A percentile compares a stretch with the other conserved stretches of the same genome.
Conservation (phyloP, 2,888 invertebrate species). For the Synanthedon tipuliformis region DNA sequence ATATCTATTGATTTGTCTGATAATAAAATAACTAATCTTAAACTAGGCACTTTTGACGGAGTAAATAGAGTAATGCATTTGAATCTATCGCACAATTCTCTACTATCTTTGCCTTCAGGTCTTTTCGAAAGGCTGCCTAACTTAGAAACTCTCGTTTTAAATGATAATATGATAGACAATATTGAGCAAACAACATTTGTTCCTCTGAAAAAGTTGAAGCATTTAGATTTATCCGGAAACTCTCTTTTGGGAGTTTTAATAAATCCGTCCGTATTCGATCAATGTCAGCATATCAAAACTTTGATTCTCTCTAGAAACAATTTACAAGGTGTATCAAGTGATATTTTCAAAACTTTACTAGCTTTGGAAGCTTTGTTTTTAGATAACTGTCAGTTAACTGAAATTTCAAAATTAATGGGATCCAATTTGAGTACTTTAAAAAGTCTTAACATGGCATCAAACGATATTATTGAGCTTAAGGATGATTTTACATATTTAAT, state of each 20-base stretch:
- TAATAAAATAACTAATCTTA: slow-evolving; percentile 28
- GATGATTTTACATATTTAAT: slow-evolving; percentile 26
- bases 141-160: slow-evolving; percentile 30
- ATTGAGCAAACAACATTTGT: slow-evolving; percentile 32
- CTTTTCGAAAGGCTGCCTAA: slow-evolving; percentile 32
- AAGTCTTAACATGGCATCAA: slow-evolving; percentile 32
- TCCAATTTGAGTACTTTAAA: slow-evolving; percentile 36
- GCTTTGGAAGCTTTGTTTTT: slow-evolving; percentile 27
- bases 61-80: slow-evolving; percentile 20
- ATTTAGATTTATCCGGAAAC: slow-evolving; percentile 36
- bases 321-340: slow-evolving; percentile 26
- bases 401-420: slow-evolving; percentile 28
- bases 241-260: slow-evolving; percentile 23
- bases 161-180: slow-evolving; percentile 23
- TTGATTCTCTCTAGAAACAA: slow-evolving; percentile 39
- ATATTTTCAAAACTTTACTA: slow-evolving; percentile 22
- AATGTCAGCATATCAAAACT: slow-evolving; percentile 18
- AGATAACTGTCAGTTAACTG: slow-evolving; percentile 27
- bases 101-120: slow-evolving; percentile 29
- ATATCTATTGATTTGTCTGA: slow-evolving; percentile 32
- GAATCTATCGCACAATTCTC: slow-evolving; percentile 31
- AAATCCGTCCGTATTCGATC: slow-evolving; percentile 24
- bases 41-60: slow-evolving; percentile 33
- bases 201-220: slow-evolving; percentile 21
- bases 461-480: slow-evolving; percentile 29